Evolutionary conservation across 2,797 vertebrate genomes (phyloP).

Genomic region (Sebastes cheni): DNA sequence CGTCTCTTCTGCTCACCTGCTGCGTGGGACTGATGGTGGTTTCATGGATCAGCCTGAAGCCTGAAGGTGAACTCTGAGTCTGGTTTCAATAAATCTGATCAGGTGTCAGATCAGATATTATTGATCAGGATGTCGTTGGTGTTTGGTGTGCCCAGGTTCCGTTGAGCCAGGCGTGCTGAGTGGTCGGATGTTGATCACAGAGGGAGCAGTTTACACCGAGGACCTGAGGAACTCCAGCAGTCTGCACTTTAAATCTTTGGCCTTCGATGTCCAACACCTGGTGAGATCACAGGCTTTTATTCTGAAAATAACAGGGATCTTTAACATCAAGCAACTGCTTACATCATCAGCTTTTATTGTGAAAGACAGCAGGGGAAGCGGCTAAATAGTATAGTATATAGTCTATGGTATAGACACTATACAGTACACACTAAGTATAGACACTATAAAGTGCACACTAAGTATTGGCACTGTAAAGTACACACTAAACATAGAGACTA

Average conservation of each 20-base stretch:
- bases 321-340: not conserved
- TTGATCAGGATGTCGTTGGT: not conserved
- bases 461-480: not conserved
- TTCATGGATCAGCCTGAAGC: slow-evolving; percentile 51
- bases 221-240: slow-evolving; percentile 76
- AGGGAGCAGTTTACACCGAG: slow-evolving; percentile 62
- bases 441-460: not conserved
- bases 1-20: slow-evolving; percentile 55
- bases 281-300: slow-evolving; percentile 51
- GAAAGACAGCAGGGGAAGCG: not conserved
- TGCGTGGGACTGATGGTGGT: slow-evolving; percentile 54
- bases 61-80: slow-evolving; percentile 47
- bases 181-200: slow-evolving; percentile 65
- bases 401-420: not conserved
- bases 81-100: not conserved
- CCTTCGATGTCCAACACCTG: slow-evolving; percentile 76
- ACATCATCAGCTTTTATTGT: not conserved
- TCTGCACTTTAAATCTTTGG: slow-evolving; percentile 71
- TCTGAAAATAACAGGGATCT: not conserved
- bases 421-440: not conserved
- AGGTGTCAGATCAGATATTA: not conserved
- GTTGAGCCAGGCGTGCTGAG: slow-evolving; percentile 9
- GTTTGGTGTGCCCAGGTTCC: not conserved
- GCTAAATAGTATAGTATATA: no score
- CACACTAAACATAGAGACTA: no score